Conservation (phyloP, 2,113 vertebrate species). For the Brienomyrus brachyistius region DNA sequence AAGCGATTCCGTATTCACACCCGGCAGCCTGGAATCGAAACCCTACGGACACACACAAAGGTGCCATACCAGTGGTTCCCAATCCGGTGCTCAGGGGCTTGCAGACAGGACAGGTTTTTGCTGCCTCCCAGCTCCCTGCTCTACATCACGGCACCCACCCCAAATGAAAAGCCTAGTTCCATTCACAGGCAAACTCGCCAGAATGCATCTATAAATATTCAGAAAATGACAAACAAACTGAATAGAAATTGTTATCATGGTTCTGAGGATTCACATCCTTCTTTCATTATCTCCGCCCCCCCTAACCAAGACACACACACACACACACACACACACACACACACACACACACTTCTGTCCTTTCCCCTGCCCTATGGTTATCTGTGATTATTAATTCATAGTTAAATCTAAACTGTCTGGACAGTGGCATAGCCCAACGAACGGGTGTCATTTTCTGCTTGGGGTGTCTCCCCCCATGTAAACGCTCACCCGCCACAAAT, state of each 20-base stretch:
- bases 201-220: not conserved
- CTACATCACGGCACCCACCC: not conserved
- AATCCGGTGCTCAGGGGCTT: too few species aligned
- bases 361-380: constrained; percentile 34
- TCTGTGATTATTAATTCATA: constrained; percentile 48
- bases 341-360: constrained; percentile 32
- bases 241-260: not conserved
- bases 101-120: not conserved
- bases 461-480: constrained; percentile 28
- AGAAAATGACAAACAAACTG: not conserved
- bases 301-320: not conserved
- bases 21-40: not conserved
- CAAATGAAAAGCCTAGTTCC: not conserved
- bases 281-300: constrained; percentile 11
- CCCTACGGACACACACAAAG: not conserved
- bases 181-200: not conserved
- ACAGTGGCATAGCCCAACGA: constrained; percentile 35
- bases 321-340: constrained; percentile 28
- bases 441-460: constrained; percentile 39
- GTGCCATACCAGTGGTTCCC: not conserved
- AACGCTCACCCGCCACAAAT: not conserved
- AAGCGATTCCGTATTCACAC: not conserved
- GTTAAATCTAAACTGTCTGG: constrained; percentile 46
- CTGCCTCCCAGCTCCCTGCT: not conserved
- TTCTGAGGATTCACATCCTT: not conserved